These are phyloP conservation scores for Myotis yumanensis DNA, from an alignment of 2,113 vertebrate species.

Conservation along the genomic window DNA sequence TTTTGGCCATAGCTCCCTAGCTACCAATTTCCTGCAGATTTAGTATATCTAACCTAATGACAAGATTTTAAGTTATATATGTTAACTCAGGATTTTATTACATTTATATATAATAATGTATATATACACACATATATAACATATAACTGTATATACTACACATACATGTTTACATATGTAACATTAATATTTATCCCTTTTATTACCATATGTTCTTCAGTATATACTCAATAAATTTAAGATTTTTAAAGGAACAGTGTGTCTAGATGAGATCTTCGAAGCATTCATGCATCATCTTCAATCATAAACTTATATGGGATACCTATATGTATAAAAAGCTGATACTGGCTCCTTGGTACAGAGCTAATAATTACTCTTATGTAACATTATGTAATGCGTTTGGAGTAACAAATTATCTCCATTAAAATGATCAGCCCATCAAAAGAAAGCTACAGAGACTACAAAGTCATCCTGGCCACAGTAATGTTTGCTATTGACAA, in stretches of 20 bases:
- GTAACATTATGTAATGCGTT: conserved; percentile 10
- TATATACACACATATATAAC: background rate
- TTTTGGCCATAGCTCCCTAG: background rate
- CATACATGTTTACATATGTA: background rate
- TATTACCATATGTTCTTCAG: conserved; percentile 15
- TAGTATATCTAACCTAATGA: background rate
- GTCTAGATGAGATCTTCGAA: background rate
- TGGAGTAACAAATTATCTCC: conserved; percentile 21
- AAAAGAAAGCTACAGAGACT: background rate
- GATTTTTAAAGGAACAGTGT: conserved; percentile 33
- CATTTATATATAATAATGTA: background rate
- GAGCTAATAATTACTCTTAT: conserved; percentile 33
- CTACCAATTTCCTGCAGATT: background rate
- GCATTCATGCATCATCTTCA: background rate
- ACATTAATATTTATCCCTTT: background rate
- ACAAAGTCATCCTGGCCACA: background rate
- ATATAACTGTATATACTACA: background rate
- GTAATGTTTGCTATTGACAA: conserved; percentile 8
- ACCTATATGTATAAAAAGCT: conserved; percentile 2
- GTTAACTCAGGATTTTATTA: background rate
- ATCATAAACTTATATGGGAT: background rate
- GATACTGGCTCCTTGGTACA: background rate
- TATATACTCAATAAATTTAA: conserved; percentile 14
- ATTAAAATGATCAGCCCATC: conserved; percentile 7
- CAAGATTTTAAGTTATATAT: conserved; percentile 45